Conservation (phyloP, 2,113 vertebrate species). For the Silurus meridionalis region DNA sequence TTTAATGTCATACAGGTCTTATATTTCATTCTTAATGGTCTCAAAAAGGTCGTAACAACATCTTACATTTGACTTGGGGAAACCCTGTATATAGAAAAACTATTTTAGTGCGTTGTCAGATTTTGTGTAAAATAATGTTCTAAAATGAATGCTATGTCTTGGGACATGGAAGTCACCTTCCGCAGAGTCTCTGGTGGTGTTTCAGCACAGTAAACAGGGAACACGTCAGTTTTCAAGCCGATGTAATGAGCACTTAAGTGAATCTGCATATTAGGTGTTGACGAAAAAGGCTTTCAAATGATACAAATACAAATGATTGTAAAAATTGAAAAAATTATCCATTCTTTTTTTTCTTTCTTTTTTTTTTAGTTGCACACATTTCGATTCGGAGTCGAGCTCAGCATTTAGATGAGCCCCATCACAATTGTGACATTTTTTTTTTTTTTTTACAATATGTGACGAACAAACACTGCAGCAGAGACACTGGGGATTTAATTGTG, state of each 20-base stretch:
- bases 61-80: too few relatives aligned
- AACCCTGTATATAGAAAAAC: too few relatives aligned
- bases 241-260: neutral
- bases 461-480: neutral
- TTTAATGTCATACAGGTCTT: too few relatives aligned
- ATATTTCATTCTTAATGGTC: too few relatives aligned
- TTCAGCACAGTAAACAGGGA: neutral
- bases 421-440: neutral
- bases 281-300: neutral
- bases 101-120: neutral
- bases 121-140: neutral
- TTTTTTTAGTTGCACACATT: neutral
- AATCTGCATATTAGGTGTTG: neutral
- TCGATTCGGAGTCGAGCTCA: neutral
- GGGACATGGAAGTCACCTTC: neutral
- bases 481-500: neutral
- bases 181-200: neutral
- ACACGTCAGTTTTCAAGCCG: neutral
- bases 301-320: neutral
- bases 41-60: neutral
- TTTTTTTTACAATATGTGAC: neutral
- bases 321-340: neutral
- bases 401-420: constrained; percentile 1
- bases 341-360: neutral
- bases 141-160: neutral